Evolutionary conservation across 2,797 vertebrate genomes (phyloP).

Genomic region (Harpagifer antarcticus): DNA sequence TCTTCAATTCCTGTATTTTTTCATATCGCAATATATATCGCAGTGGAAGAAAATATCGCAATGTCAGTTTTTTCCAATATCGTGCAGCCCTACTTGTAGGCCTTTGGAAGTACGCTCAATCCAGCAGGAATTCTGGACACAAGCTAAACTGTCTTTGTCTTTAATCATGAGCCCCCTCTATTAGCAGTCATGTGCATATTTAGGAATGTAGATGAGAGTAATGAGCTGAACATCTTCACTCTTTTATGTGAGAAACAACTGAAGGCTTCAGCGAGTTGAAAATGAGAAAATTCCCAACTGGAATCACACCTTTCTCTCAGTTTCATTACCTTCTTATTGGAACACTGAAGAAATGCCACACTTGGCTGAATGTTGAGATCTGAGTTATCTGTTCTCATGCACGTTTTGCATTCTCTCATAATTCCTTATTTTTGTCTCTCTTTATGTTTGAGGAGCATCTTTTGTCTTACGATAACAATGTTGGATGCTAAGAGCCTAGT

Average conservation of each 20-base stretch:
- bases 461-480: slow-evolving; percentile 1
- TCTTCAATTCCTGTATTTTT: no score
- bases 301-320: slow-evolving; percentile 21
- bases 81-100: not conserved
- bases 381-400: not conserved
- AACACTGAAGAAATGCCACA: slow-evolving; percentile 1
- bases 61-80: no score
- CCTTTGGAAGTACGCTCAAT: not conserved
- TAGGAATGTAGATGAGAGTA: not conserved
- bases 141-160: not conserved
- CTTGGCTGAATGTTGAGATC: slow-evolving; percentile 24
- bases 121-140: not conserved
- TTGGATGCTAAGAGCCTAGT: no score
- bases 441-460: not conserved
- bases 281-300: slow-evolving; percentile 16
- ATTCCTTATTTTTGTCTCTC: not conserved
- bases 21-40: no score
- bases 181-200: not conserved
- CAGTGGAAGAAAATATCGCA: no score
- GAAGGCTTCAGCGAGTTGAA: slow-evolving; percentile 19
- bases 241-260: not conserved
- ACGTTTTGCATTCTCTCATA: slow-evolving; percentile 7
- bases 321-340: slow-evolving; percentile 25
- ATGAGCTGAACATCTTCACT: not conserved
- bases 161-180: slow-evolving; percentile 21